phyloP scores from a whole-genome alignment of 2,888 invertebrate genomes.

The Cryptocephalus primarius region DNA sequence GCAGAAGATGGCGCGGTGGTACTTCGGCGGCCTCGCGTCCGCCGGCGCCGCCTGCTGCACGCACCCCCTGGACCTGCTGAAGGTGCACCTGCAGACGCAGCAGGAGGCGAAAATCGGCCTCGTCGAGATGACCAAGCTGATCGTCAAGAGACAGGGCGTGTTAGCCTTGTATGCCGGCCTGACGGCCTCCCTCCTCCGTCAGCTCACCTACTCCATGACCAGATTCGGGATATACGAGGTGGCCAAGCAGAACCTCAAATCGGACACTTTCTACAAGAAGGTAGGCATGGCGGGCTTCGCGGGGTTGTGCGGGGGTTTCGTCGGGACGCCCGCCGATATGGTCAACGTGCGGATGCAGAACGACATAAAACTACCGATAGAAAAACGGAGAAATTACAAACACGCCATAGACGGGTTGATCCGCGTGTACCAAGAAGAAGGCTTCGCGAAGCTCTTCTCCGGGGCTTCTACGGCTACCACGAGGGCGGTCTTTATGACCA shows the following conservation, averaged over 20 bases:
- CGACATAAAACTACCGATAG: constrained; percentile 82
- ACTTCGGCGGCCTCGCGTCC: constrained; percentile 92
- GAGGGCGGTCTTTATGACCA: constrained; percentile 89
- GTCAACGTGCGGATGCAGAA: constrained; percentile 99
- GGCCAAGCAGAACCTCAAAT: constrained; percentile 54
- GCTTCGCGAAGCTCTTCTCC: constrained; percentile 67
- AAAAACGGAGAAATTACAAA: constrained; percentile 87
- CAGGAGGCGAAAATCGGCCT: constrained; percentile 74
- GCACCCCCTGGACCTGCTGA: constrained; percentile 93
- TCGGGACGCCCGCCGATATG: constrained; percentile 95
- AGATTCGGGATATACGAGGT: constrained; percentile 61
- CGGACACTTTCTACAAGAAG: constrained; percentile 43
- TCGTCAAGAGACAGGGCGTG: constrained; percentile 73
- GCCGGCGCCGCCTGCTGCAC: constrained; percentile 92
- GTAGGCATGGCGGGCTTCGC: constrained; percentile 72
- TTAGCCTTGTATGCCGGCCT: constrained; percentile 91
- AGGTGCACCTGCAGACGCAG: constrained; percentile 96
- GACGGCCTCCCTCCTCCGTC: constrained; percentile 85
- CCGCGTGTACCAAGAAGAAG: constrained; percentile 73
- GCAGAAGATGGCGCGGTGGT: constrained; percentile 66
- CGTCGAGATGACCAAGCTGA: constrained; percentile 56
- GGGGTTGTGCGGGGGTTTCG: constrained; percentile 80
- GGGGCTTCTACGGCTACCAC: constrained; percentile 86
- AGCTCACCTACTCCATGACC: constrained; percentile 91
- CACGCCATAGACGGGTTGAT: constrained; percentile 87